phyloP scores from a whole-genome alignment of 1,140 invertebrate genomes.

The Trissolcus basalis region DNA sequence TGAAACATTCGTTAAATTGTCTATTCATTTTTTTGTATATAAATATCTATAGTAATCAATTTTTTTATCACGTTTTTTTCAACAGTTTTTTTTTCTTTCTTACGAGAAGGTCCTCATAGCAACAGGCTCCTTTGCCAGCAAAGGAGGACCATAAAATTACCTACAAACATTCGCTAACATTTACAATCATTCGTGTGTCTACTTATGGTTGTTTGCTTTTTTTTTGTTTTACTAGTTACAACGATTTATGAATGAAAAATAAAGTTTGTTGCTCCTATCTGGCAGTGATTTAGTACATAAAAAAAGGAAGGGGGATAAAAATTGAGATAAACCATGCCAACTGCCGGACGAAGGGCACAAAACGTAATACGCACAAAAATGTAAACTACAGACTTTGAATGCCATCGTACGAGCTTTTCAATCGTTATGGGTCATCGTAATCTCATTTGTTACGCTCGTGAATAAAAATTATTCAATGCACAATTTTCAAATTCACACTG shows the following conservation, averaged over 20 bases:
- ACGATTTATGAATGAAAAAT: no score
- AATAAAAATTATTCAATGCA: background rate
- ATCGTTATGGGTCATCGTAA: background rate
- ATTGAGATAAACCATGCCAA: no score
- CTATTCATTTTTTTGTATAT: background rate
- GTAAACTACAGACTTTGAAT: slow-evolving; percentile 8
- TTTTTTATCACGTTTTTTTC: background rate
- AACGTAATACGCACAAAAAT: no score
- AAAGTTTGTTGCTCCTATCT: background rate
- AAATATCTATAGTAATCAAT: background rate
- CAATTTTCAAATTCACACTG: background rate
- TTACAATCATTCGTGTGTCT: background rate
- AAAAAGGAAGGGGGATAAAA: background rate
- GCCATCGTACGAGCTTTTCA: slow-evolving; percentile 42
- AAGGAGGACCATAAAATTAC: slow-evolving; percentile 4
- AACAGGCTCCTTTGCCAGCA: slow-evolving; percentile 13
- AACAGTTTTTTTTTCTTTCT: background rate
- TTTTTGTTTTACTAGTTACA: no score
- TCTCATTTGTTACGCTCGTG: background rate
- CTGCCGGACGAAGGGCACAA: no score
- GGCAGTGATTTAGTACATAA: background rate
- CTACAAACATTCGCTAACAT: background rate
- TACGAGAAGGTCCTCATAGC: slow-evolving; percentile 10
- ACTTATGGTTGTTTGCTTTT: background rate
- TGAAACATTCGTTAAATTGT: background rate